Conservation (phyloP, 2,888 invertebrate genomes). For the Cephus spinipes region DNA sequence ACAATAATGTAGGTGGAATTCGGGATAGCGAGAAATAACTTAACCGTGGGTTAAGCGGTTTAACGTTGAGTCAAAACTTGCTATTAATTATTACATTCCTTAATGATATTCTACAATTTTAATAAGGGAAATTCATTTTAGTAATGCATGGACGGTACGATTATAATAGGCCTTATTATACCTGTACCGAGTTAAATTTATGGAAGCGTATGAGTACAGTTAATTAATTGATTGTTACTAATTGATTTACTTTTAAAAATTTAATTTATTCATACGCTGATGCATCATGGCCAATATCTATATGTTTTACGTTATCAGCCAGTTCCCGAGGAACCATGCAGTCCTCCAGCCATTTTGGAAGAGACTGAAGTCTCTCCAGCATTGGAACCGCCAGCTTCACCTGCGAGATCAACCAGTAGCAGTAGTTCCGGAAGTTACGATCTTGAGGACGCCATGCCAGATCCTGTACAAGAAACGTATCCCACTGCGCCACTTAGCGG, state of each 20-base stretch:
- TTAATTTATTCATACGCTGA: too few species aligned
- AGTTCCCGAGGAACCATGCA: slow-evolving; percentile 58
- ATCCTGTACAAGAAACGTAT: slow-evolving; percentile 43
- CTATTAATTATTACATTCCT: too few species aligned
- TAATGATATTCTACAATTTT: too few species aligned
- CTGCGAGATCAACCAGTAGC: slow-evolving; percentile 59
- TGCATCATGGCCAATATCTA: neutral
- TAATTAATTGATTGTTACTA: too few species aligned
- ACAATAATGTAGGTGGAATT: neutral
- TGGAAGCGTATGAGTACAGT: too few species aligned
- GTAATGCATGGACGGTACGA: too few species aligned
- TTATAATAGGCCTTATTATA: too few species aligned
- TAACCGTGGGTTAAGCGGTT: too few species aligned
- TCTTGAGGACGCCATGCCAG: slow-evolving; percentile 60
- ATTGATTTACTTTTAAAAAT: too few species aligned
- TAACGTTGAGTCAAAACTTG: too few species aligned
- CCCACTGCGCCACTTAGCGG: slow-evolving; percentile 45
- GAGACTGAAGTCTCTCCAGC: slow-evolving; percentile 47
- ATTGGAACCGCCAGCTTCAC: slow-evolving; percentile 45
- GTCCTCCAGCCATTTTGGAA: slow-evolving; percentile 57
- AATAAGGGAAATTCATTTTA: too few species aligned
- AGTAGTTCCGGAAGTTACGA: slow-evolving; percentile 65
- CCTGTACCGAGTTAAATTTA: too few species aligned
- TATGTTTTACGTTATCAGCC: slow-evolving; percentile 41
- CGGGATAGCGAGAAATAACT: neutral